phyloP scores from a whole-genome alignment of 2,888 invertebrate species.

The Pediacus dermestoides region DNA sequence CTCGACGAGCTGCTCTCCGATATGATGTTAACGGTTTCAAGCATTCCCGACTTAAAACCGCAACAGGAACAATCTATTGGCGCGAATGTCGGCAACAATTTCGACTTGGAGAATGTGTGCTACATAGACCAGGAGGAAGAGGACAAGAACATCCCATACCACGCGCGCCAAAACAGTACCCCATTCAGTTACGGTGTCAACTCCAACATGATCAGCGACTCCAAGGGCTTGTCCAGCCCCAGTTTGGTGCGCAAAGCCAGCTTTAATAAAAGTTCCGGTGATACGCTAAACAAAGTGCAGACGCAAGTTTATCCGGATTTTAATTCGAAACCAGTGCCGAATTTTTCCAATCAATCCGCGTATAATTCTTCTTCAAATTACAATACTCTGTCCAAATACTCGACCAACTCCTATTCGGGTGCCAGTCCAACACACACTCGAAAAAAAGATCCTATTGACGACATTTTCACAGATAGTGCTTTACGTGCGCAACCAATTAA shows the following conservation, averaged over 20 bases:
- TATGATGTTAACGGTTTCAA: constrained; percentile 85
- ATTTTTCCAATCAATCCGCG: constrained; percentile 24
- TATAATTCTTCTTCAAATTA: background rate
- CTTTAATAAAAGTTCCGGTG: constrained; percentile 46
- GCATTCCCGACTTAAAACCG: constrained; percentile 62
- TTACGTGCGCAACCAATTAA: constrained; percentile 43
- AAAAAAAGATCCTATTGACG: constrained; percentile 46
- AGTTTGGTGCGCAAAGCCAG: constrained; percentile 76
- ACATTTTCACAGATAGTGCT: constrained; percentile 48
- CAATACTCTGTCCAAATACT: background rate
- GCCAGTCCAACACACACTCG: constrained; percentile 11
- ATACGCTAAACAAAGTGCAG: constrained; percentile 47
- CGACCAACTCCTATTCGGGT: constrained; percentile 8
- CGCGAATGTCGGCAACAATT: constrained; percentile 26
- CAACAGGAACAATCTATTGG: constrained; percentile 26
- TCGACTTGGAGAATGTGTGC: constrained; percentile 44
- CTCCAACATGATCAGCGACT: constrained; percentile 44
- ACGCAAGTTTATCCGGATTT: constrained; percentile 45
- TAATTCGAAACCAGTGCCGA: constrained; percentile 38
- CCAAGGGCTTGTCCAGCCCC: constrained; percentile 71
- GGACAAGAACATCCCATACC: constrained; percentile 76
- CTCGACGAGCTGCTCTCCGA: constrained; percentile 81
- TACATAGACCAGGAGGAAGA: constrained; percentile 49
- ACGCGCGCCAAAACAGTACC: constrained; percentile 83
- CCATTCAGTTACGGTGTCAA: constrained; percentile 83